phyloP scores from a whole-genome alignment of 2,113 vertebrate genomes.

The Ifrita kowaldi region DNA sequence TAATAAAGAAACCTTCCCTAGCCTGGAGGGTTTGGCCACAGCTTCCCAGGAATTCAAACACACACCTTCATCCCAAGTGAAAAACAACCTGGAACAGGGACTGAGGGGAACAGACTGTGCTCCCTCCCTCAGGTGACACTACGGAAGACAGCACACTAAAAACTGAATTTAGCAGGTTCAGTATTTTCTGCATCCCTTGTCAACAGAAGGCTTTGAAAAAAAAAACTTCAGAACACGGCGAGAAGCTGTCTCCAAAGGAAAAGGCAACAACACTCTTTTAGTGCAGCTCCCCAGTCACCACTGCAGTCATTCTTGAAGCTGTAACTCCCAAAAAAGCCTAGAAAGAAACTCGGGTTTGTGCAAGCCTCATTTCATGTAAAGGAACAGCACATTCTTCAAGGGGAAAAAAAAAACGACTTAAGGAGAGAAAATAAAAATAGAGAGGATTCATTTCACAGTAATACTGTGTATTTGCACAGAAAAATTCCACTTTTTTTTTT shows the following conservation, averaged over 20 bases:
- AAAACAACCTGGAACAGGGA: not conserved
- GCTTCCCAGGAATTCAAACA: not conserved
- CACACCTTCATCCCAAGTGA: not conserved
- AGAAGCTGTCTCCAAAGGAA: conserved; percentile 1
- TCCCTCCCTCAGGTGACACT: not conserved
- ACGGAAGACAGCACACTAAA: not conserved
- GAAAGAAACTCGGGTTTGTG: not conserved
- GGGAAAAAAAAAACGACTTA: not conserved
- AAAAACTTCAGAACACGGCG: not conserved
- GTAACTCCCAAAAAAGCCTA: not conserved
- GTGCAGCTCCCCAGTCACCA: not conserved
- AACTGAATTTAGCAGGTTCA: not conserved
- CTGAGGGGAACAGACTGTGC: not conserved
- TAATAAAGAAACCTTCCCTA: not conserved
- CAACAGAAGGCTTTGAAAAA: conserved; percentile 25
- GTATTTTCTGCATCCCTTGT: conserved; percentile 13
- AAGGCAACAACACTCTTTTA: not conserved
- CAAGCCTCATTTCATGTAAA: not conserved
- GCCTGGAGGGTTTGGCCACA: not conserved
- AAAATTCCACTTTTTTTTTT: not conserved
- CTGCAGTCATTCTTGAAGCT: not conserved
- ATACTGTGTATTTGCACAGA: not conserved
- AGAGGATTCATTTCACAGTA: conserved; percentile 3
- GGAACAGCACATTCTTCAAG: not conserved
- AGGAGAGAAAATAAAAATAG: not conserved